phyloP scores from a whole-genome alignment of 2,113 vertebrate genomes.

The Regulus satrapa region DNA sequence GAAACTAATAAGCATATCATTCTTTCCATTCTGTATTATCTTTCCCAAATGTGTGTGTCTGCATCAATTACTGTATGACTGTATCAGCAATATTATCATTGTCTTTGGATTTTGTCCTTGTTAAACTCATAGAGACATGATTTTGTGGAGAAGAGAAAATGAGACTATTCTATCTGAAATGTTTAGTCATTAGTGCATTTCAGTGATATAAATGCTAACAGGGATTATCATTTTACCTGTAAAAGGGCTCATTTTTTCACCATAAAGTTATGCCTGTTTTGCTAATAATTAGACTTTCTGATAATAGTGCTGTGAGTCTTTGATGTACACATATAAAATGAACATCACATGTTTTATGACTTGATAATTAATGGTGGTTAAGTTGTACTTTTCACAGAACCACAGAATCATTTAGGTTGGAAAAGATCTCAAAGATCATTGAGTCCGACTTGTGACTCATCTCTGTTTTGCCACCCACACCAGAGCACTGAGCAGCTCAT shows the following conservation, averaged over 20 bases:
- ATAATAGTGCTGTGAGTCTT: background rate
- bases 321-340: background rate
- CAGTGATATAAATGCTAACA: background rate
- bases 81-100: background rate
- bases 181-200: background rate
- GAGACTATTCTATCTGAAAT: background rate
- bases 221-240: background rate
- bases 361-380: background rate
- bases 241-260: background rate
- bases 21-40: background rate
- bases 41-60: background rate
- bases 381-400: background rate
- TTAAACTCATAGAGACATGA: background rate
- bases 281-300: background rate
- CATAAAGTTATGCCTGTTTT: background rate
- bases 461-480: too few species aligned
- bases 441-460: background rate
- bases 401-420: background rate
- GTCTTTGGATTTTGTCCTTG: background rate
- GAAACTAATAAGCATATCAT: background rate
- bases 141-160: background rate
- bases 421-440: background rate
- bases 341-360: background rate
- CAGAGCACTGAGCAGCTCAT: too few species aligned
- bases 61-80: background rate